These are phyloP conservation scores for Enteromius argenteus DNA, from an alignment of 2,797 vertebrate species.

Conservation along the genomic window DNA sequence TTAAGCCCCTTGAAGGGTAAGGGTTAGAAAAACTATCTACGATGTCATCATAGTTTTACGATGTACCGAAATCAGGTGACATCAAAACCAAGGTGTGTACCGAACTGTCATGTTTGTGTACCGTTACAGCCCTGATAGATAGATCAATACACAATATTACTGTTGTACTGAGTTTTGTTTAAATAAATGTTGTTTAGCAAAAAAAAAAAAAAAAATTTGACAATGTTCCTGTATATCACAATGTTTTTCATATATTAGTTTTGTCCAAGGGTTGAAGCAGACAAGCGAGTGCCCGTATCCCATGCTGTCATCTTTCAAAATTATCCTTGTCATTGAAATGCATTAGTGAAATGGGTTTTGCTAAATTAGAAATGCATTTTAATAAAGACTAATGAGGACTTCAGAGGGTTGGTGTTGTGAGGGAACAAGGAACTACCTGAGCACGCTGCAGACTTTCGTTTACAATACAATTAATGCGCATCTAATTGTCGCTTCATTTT, in stretches of 20 bases:
- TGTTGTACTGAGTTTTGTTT: background rate
- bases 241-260: slow-evolving; percentile 6
- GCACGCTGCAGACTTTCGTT: slow-evolving; percentile 28
- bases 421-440: slow-evolving; percentile 4
- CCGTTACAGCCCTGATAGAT: background rate
- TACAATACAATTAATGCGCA: slow-evolving; percentile 35
- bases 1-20: too few relatives aligned
- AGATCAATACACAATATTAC: background rate
- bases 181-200: background rate
- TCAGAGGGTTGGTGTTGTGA: slow-evolving; percentile 43
- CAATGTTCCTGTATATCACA: background rate
- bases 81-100: background rate
- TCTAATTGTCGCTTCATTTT: slow-evolving; percentile 43
- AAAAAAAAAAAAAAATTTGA: background rate
- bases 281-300: slow-evolving; percentile 9
- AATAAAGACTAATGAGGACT: slow-evolving; percentile 59
- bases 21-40: too few relatives aligned
- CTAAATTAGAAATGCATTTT: slow-evolving; percentile 58
- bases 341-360: slow-evolving; percentile 49
- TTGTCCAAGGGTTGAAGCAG: background rate
- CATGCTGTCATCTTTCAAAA: slow-evolving; percentile 36
- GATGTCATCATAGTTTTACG: too few relatives aligned
- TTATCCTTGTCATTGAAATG: slow-evolving; percentile 45
- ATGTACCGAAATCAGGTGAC: background rate
- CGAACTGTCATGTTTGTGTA: background rate